Percentiles rank a stretch among this genome's conserved stretches.
These are phyloP conservation scores for Drosophila miranda DNA, from an alignment of 1,140 invertebrate species.

Conservation along the genomic window DNA sequence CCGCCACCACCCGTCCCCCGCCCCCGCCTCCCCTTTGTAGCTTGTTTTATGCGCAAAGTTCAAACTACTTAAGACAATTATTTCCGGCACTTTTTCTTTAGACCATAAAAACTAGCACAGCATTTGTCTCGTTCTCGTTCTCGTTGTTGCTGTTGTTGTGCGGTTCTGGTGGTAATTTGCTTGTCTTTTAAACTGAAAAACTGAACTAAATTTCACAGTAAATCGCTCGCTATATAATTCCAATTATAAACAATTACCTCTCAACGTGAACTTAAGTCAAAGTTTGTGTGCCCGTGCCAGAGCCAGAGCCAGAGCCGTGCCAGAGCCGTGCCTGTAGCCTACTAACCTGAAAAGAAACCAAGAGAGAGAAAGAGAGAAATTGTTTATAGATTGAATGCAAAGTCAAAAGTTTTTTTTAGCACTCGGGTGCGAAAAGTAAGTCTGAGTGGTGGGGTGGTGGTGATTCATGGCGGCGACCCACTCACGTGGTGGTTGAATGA, in stretches of 20 bases:
- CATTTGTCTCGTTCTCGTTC: slow-evolving; percentile 8
- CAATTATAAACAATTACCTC: slow-evolving; percentile 73
- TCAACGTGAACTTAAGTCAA: slow-evolving; percentile 56
- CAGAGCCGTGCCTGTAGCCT: slow-evolving; percentile 26
- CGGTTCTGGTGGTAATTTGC: slow-evolving; percentile 50
- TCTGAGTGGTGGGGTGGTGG: slow-evolving; percentile 17
- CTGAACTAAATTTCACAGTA: slow-evolving; percentile 66
- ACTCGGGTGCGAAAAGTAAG: slow-evolving; percentile 63
- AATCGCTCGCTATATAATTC: slow-evolving; percentile 60
- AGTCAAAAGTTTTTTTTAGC: slow-evolving; percentile 51
- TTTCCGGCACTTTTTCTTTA: slow-evolving; percentile 74
- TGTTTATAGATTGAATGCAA: slow-evolving; percentile 31
- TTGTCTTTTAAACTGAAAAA: slow-evolving; percentile 40
- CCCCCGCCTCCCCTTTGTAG: background rate
- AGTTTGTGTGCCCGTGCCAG: slow-evolving; percentile 30
- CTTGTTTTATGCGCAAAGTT: slow-evolving; percentile 56
- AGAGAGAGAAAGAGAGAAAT: slow-evolving; percentile 64
- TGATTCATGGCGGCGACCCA: slow-evolving; percentile 26
- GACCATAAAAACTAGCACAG: slow-evolving; percentile 57
- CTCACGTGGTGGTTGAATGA: slow-evolving; percentile 47
- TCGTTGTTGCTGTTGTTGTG: slow-evolving; percentile 7
- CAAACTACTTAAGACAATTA: slow-evolving; percentile 77
- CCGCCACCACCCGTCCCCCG: background rate
- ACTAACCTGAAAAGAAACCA: slow-evolving; percentile 61
- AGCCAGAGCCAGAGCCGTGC: too few relatives aligned